Conservation (phyloP, 2,113 vertebrate genomes). For the Lynx canadensis region DNA sequence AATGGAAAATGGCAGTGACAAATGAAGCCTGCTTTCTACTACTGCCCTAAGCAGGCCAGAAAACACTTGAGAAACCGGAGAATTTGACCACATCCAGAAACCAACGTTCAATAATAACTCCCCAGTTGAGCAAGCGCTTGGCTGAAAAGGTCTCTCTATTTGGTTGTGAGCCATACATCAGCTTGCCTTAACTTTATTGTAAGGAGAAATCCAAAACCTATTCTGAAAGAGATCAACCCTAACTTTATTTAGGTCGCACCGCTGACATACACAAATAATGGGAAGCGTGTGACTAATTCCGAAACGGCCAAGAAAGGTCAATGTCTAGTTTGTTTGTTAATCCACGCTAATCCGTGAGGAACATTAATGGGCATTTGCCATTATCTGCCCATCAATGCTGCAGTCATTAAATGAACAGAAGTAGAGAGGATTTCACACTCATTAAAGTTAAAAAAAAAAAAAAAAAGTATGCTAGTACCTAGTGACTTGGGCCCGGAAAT, state of each 20-base stretch:
- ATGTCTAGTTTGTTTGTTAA: constrained; percentile 13
- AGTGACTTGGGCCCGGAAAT: not conserved
- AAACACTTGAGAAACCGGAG: constrained; percentile 43
- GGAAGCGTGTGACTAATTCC: constrained; percentile 40
- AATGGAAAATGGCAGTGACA: not conserved
- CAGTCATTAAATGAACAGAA: constrained; percentile 42
- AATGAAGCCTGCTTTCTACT: not conserved
- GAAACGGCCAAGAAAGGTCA: constrained; percentile 76
- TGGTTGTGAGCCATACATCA: constrained; percentile 18
- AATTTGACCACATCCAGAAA: constrained; percentile 44
- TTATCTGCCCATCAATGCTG: not conserved
- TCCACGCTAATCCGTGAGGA: constrained; percentile 38
- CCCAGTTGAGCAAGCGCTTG: not conserved
- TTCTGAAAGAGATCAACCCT: constrained; percentile 37
- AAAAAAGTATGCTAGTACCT: not conserved
- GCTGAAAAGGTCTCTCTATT: constrained; percentile 26
- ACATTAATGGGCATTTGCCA: not conserved
- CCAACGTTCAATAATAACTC: not conserved
- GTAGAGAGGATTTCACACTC: not conserved
- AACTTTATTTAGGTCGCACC: constrained; percentile 64
- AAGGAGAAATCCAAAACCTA: constrained; percentile 6
- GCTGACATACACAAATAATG: constrained; percentile 58
- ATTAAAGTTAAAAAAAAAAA: not conserved
- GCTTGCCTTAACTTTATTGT: constrained; percentile 27
- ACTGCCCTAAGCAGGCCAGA: not conserved